Evolutionary conservation across 2,797 vertebrate genomes (phyloP).

Genomic region (Eulemur coronatus): DNA sequence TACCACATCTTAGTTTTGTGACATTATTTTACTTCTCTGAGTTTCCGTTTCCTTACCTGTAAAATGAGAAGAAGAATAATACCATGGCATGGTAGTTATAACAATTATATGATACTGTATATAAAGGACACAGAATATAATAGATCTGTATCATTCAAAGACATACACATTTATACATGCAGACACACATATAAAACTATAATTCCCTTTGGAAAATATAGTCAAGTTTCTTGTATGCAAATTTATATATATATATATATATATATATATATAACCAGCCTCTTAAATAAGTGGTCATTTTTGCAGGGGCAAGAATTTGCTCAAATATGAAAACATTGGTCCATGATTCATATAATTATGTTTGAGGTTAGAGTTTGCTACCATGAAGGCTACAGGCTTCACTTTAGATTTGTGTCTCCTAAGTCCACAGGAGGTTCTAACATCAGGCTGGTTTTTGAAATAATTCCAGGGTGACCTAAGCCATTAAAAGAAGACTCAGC

Average conservation of each 20-base stretch:
- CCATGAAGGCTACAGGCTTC: slow-evolving; percentile 24
- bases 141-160: background rate
- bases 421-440: slow-evolving; percentile 49
- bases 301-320: background rate
- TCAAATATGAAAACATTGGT: slow-evolving; percentile 32
- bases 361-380: background rate
- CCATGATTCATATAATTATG: slow-evolving; percentile 23
- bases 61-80: background rate
- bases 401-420: slow-evolving; percentile 50
- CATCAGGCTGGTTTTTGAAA: slow-evolving; percentile 62
- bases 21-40: background rate
- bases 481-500: slow-evolving; percentile 71
- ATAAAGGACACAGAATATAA: background rate
- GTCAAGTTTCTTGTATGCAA: background rate
- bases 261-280: background rate
- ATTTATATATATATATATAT: background rate
- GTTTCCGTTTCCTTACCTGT: background rate
- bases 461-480: slow-evolving; percentile 62
- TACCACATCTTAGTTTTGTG: slow-evolving; percentile 1
- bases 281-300: slow-evolving; percentile 31
- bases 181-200: background rate
- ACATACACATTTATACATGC: background rate
- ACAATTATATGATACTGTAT: background rate
- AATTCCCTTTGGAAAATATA: slow-evolving; percentile 15
- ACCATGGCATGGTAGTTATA: background rate